Conservation (phyloP, 1,140 invertebrate genomes). For the Medauroidea extradentata region DNA sequence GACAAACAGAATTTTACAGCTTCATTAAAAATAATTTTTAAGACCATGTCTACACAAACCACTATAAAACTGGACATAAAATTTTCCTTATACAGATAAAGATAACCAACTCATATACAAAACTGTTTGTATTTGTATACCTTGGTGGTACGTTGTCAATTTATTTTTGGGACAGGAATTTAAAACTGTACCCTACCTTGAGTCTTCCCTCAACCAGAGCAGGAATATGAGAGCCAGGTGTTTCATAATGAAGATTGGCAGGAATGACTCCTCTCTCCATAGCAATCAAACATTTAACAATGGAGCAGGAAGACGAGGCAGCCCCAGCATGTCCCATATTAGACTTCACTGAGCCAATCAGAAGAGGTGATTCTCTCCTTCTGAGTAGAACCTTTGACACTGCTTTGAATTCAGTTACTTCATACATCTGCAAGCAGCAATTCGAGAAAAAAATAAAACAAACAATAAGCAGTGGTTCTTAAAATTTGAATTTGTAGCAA, state of each 20-base stretch:
- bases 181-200: conserved; percentile 53
- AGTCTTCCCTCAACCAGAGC: conserved; percentile 65
- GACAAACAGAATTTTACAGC: too few relatives aligned
- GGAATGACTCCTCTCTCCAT: conserved; percentile 70
- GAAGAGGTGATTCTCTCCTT: conserved; percentile 45
- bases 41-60: not conserved
- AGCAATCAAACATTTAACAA: conserved; percentile 44
- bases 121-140: too few relatives aligned
- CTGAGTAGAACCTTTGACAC: conserved; percentile 55
- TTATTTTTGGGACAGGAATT: too few relatives aligned
- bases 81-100: too few relatives aligned
- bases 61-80: too few relatives aligned
- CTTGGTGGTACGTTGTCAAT: not conserved
- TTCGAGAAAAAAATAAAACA: too few relatives aligned
- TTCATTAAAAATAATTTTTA: too few relatives aligned
- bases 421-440: conserved; percentile 42
- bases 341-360: conserved; percentile 58
- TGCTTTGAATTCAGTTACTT: conserved; percentile 59
- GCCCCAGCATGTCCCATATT: conserved; percentile 62
- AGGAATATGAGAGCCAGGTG: conserved; percentile 63
- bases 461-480: too few relatives aligned
- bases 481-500: too few relatives aligned
- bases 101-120: too few relatives aligned
- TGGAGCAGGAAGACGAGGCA: conserved; percentile 42
- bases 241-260: conserved; percentile 73